Percentiles rank a stretch among this genome's conserved stretches.
These are phyloP conservation scores for Eudemis profundana DNA, from an alignment of 2,888 invertebrate genomes.

Conservation along the genomic window DNA sequence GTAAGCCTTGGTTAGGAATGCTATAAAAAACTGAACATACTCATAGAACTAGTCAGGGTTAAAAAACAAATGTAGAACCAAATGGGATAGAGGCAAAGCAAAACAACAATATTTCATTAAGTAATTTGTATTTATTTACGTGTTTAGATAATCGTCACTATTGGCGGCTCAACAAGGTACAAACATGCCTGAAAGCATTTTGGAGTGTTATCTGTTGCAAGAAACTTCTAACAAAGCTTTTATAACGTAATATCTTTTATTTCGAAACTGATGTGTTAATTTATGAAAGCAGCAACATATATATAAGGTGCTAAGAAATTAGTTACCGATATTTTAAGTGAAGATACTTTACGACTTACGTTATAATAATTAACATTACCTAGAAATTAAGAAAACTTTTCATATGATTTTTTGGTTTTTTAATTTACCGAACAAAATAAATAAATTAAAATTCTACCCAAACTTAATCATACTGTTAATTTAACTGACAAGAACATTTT, in stretches of 20 bases:
- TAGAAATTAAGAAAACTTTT: too few relatives aligned
- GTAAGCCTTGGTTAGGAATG: too few relatives aligned
- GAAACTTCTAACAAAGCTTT: constrained; percentile 14
- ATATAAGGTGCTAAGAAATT: too few relatives aligned
- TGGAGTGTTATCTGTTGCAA: constrained; percentile 39
- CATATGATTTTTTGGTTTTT: too few relatives aligned
- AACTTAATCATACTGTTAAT: too few relatives aligned
- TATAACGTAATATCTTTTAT: background rate
- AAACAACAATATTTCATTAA: constrained; percentile 63
- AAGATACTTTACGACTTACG: too few relatives aligned
- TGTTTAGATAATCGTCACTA: constrained; percentile 69
- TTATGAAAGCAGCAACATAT: constrained; percentile 22
- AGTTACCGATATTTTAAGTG: too few relatives aligned
- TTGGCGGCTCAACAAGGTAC: constrained; percentile 74
- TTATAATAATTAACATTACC: too few relatives aligned
- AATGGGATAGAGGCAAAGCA: constrained; percentile 47
- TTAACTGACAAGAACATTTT: too few relatives aligned
- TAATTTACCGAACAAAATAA: too few relatives aligned
- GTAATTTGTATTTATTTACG: constrained; percentile 63
- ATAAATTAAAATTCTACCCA: too few relatives aligned
- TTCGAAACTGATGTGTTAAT: constrained; percentile 5
- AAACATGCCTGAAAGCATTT: constrained; percentile 44
- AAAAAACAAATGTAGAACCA: background rate
- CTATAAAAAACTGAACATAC: too few relatives aligned
- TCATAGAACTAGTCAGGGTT: background rate